Evolutionary conservation across 2,797 vertebrate genomes (phyloP).

Genomic region (Danio kyathit): DNA sequence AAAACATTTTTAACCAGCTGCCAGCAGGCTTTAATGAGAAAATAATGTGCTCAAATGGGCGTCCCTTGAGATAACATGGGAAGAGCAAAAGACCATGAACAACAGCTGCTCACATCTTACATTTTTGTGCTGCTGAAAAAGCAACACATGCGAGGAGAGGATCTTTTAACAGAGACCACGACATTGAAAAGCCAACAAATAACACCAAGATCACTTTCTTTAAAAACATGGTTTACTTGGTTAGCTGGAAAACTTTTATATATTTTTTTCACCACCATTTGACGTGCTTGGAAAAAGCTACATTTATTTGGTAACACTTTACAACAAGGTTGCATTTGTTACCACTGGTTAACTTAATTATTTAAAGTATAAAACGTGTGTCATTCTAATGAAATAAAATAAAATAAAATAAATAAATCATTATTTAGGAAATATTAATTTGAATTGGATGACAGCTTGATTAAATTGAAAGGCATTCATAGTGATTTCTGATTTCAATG

Average conservation of each 20-base stretch:
- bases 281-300: too few relatives aligned
- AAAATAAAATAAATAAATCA: too few relatives aligned
- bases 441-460: too few relatives aligned
- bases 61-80: conserved; percentile 49
- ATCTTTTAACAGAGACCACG: conserved; percentile 3
- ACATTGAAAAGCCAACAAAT: conserved; percentile 9
- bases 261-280: neutral
- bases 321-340: neutral
- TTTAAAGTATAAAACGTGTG: too few relatives aligned
- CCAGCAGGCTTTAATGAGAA: conserved; percentile 60
- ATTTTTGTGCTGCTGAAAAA: conserved; percentile 52
- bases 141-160: conserved; percentile 49
- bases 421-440: neutral
- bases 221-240: neutral
- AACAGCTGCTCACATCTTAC: conserved; percentile 60
- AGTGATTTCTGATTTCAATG: neutral
- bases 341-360: neutral
- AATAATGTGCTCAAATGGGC: conserved; percentile 57
- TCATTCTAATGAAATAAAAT: too few relatives aligned
- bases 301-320: neutral
- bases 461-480: neutral
- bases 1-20: conserved; percentile 44
- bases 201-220: neutral
- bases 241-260: neutral
- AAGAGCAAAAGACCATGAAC: conserved; percentile 62